Percentiles rank a stretch among this genome's conserved stretches.
phyloP scores from a whole-genome alignment of 2,113 vertebrate genomes.

The Indicator maculatus region DNA sequence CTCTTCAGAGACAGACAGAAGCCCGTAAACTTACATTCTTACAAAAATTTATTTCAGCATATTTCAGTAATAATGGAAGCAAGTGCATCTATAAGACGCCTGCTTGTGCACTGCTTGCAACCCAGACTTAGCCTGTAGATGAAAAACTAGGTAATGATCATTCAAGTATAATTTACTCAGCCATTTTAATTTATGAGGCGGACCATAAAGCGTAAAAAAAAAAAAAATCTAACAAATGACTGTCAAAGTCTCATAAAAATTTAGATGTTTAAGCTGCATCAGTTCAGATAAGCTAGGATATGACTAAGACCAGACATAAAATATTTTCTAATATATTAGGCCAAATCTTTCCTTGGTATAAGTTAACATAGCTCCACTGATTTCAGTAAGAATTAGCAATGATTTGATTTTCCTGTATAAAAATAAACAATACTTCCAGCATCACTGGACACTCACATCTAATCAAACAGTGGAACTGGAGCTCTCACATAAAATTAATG shows the following conservation, averaged over 20 bases:
- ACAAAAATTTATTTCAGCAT: neutral
- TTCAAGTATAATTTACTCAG: neutral
- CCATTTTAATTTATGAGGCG: neutral
- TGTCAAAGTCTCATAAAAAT: neutral
- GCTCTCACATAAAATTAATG: constrained; percentile 22
- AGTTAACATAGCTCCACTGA: neutral
- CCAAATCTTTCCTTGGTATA: neutral
- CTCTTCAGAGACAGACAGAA: neutral
- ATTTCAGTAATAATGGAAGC: neutral
- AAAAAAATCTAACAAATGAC: neutral
- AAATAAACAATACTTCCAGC: constrained; percentile 26
- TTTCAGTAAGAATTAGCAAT: neutral
- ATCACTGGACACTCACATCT: neutral
- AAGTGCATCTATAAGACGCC: neutral
- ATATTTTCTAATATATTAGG: neutral
- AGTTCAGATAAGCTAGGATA: neutral
- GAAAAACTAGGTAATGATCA: neutral
- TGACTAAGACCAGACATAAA: neutral
- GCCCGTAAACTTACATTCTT: neutral
- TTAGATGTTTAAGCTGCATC: neutral
- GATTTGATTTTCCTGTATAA: neutral
- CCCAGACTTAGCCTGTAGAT: neutral
- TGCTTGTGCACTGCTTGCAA: neutral
- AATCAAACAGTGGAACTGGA: constrained; percentile 33
- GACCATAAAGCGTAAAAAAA: neutral